phyloP scores from a whole-genome alignment of 2,888 invertebrate genomes.

The Euclidia mi region DNA sequence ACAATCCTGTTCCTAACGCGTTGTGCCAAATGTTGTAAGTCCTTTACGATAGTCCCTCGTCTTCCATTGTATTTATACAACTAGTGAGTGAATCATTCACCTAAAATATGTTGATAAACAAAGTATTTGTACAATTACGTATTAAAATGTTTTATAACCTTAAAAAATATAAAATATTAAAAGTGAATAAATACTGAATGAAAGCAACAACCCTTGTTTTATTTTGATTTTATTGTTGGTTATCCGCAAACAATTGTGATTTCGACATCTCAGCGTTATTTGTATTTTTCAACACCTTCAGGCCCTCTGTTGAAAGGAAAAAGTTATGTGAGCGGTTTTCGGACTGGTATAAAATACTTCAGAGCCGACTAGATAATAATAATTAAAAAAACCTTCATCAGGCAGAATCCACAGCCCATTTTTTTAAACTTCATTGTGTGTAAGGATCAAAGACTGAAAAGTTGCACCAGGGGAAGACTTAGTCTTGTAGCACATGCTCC shows the following conservation, averaged over 20 bases:
- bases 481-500: too few species aligned
- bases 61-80: slow-evolving; percentile 81
- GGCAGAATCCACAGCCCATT: too few species aligned
- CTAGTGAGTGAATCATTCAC: slow-evolving; percentile 59
- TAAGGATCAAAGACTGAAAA: too few species aligned
- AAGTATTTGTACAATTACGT: slow-evolving; percentile 82
- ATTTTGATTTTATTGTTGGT: slow-evolving; percentile 55
- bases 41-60: slow-evolving; percentile 78
- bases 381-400: too few species aligned
- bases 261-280: slow-evolving; percentile 65
- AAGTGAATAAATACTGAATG: slow-evolving; percentile 84
- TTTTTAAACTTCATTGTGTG: too few species aligned
- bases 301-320: slow-evolving; percentile 72
- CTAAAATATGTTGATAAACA: slow-evolving; percentile 56
- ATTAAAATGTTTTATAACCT: slow-evolving; percentile 80
- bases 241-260: slow-evolving; percentile 77
- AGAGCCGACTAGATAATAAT: too few species aligned
- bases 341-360: too few species aligned
- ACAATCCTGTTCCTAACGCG: slow-evolving; percentile 80
- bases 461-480: too few species aligned
- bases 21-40: slow-evolving; percentile 82
- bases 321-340: too few species aligned
- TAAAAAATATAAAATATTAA: slow-evolving; percentile 78
- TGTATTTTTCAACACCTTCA: slow-evolving; percentile 78
- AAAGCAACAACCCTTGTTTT: slow-evolving; percentile 66